These are phyloP conservation scores for Dendrophyllia cribrosa DNA, from an alignment of 64 coral and sea anemone species.

Conservation along the genomic window DNA sequence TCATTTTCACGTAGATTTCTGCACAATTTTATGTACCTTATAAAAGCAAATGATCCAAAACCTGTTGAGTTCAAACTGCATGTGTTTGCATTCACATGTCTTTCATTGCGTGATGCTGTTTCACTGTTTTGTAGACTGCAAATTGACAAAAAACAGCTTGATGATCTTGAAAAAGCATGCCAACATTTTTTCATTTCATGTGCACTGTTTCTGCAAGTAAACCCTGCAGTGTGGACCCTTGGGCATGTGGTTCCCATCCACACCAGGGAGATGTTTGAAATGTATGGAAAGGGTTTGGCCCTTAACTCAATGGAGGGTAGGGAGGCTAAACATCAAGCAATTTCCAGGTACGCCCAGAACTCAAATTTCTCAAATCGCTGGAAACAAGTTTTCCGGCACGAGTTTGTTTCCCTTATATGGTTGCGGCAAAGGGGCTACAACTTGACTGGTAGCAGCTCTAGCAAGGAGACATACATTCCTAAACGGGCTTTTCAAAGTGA, in stretches of 20 bases:
- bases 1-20: conserved; percentile 68
- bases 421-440: conserved; percentile 24
- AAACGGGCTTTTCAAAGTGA: background rate
- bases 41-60: conserved; percentile 33
- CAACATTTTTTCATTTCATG: conserved; percentile 29
- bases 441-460: background rate
- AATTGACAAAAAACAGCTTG: conserved; percentile 6
- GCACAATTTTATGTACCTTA: conserved; percentile 65
- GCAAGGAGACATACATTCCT: conserved; percentile 28
- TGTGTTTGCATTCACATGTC: conserved; percentile 51
- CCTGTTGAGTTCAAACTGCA: conserved; percentile 41
- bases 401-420: conserved; percentile 51
- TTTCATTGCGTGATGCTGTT: conserved; percentile 40
- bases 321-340: conserved; percentile 53
- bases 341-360: conserved; percentile 24
- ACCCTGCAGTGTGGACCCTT: conserved; percentile 33
- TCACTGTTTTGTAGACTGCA: conserved; percentile 50
- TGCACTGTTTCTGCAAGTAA: conserved; percentile 17
- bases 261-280: conserved; percentile 41
- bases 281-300: conserved; percentile 42
- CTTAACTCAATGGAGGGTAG: conserved; percentile 56
- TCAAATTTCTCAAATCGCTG: background rate
- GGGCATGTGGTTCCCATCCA: conserved; percentile 54
- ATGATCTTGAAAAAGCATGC: conserved; percentile 53
- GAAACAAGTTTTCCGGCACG: conserved; percentile 53